Evolutionary conservation across 1,140 invertebrate genomes (phyloP).

Genomic region (Nephotettix cincticeps): DNA sequence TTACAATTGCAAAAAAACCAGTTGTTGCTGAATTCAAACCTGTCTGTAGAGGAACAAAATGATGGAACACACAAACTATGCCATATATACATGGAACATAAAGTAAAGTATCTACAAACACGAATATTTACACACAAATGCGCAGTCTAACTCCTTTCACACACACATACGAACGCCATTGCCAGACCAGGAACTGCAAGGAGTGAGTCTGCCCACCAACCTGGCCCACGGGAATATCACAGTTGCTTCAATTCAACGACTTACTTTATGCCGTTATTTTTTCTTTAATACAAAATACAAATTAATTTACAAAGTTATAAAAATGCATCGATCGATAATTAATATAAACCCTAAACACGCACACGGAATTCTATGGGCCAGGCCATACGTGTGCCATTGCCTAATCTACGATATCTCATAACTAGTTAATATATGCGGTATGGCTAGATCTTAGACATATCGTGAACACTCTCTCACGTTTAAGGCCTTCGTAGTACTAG

Average conservation of each 20-base stretch:
- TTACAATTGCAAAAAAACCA: neutral
- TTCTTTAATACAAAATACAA: constrained; percentile 16
- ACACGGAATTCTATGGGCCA: constrained; percentile 26
- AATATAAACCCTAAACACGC: constrained; percentile 18
- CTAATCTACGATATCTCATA: constrained; percentile 15
- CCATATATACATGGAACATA: neutral
- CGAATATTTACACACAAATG: constrained; percentile 9
- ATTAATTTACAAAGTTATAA: constrained; percentile 27
- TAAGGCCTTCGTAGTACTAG: neutral
- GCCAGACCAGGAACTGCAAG: neutral
- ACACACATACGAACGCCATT: neutral
- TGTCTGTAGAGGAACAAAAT: neutral
- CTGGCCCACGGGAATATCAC: constrained; percentile 27
- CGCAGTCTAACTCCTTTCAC: constrained; percentile 20
- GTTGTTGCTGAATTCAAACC: constrained; percentile 16
- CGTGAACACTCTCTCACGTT: constrained; percentile 3
- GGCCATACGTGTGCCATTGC: neutral
- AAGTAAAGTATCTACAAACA: neutral
- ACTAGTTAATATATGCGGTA: neutral
- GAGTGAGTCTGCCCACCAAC: constrained; percentile 23
- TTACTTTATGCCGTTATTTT: neutral
- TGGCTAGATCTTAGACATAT: neutral
- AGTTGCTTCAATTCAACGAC: constrained; percentile 5
- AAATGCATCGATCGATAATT: constrained; percentile 13
- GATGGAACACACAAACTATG: constrained; percentile 2